Conservation (phyloP, 2,888 invertebrate genomes). For the Sisyra nigra region DNA sequence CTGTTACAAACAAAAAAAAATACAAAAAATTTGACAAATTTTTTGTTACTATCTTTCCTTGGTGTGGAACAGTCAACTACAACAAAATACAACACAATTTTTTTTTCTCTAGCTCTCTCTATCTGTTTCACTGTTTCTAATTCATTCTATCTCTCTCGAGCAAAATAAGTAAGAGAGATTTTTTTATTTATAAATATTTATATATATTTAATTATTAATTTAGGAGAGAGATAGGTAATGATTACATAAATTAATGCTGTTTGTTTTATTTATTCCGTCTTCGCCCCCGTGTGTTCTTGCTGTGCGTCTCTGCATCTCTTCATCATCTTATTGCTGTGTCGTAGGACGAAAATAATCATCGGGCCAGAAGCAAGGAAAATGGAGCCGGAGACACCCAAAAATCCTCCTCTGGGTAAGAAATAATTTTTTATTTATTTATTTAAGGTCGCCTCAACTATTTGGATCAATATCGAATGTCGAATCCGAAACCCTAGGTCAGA, state of each 20-base stretch:
- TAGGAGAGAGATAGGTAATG: too few species aligned
- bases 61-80: too few species aligned
- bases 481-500: too few species aligned
- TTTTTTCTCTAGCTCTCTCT: slow-evolving; percentile 2
- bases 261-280: slow-evolving; percentile 19
- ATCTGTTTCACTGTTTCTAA: neutral
- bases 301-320: slow-evolving; percentile 21
- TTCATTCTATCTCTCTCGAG: too few species aligned
- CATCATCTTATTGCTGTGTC: slow-evolving; percentile 25
- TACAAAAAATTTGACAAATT: neutral
- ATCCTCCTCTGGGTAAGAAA: slow-evolving; percentile 33
- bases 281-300: slow-evolving; percentile 15
- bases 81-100: neutral
- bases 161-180: too few species aligned
- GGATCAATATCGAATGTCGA: too few species aligned
- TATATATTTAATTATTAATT: too few species aligned
- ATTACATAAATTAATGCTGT: slow-evolving; percentile 24
- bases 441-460: too few species aligned
- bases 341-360: slow-evolving; percentile 27
- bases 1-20: slow-evolving; percentile 1
- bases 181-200: too few species aligned
- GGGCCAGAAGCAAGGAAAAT: slow-evolving; percentile 42
- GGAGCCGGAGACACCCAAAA: slow-evolving; percentile 28
- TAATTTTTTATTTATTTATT: slow-evolving; percentile 7
- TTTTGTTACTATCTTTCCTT: neutral